Conservation (phyloP, 1,140 invertebrate species). For the Battus philenor region DNA sequence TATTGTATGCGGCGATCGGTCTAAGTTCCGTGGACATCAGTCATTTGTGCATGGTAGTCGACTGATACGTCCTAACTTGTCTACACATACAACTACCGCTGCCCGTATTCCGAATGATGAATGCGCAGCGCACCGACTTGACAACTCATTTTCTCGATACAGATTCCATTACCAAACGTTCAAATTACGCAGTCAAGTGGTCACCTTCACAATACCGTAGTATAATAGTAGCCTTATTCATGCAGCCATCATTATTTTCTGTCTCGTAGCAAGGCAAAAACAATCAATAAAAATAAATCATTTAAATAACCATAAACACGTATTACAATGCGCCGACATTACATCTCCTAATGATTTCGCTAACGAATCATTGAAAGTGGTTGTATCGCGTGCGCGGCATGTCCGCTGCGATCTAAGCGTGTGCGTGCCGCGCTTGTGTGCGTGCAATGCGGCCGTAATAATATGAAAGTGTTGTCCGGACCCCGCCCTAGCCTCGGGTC, state of each 20-base stretch:
- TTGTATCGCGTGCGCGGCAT: constrained; percentile 37
- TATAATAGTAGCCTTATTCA: constrained; percentile 68
- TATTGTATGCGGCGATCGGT: constrained; percentile 9
- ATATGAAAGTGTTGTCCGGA: constrained; percentile 73
- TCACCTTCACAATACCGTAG: constrained; percentile 61
- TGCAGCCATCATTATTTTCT: constrained; percentile 71
- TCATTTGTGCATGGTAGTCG: constrained; percentile 27
- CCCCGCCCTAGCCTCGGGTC: constrained; percentile 68
- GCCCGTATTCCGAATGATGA: constrained; percentile 40
- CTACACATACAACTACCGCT: constrained; percentile 38
- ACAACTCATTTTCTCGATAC: constrained; percentile 72
- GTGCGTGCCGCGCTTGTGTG: constrained; percentile 34
- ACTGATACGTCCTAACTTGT: constrained; percentile 40
- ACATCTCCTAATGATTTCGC: constrained; percentile 75
- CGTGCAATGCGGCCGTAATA: constrained; percentile 69
- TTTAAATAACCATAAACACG: constrained; percentile 75
- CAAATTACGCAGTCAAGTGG: constrained; percentile 64
- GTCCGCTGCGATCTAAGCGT: constrained; percentile 54
- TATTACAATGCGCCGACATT: constrained; percentile 73
- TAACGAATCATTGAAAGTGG: constrained; percentile 75
- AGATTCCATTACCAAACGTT: constrained; percentile 62
- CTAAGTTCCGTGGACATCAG: constrained; percentile 28
- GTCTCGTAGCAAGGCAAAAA: constrained; percentile 74
- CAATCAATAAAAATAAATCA: constrained; percentile 77
- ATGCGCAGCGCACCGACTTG: constrained; percentile 52